These are phyloP conservation scores for Cydia pomonella DNA, from an alignment of 1,140 invertebrate genomes.

Conservation along the genomic window DNA sequence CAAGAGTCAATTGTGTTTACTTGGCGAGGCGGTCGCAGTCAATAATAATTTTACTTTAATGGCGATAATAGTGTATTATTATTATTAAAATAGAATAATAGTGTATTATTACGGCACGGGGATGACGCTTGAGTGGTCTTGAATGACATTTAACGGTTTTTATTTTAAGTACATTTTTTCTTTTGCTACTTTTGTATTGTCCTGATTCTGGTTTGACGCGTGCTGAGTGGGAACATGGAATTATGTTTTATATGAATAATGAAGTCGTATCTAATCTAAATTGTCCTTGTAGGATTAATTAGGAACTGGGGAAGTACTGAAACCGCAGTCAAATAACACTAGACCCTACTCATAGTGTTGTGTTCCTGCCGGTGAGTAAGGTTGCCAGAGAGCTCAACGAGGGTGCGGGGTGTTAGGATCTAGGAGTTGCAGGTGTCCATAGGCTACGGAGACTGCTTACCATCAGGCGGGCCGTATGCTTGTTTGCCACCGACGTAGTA, in stretches of 20 bases:
- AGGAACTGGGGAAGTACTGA: too few species aligned
- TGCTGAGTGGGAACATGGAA: conserved; percentile 9
- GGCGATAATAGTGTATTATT: conserved; percentile 64
- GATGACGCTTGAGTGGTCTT: conserved; percentile 73
- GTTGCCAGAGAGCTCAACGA: too few species aligned
- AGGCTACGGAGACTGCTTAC: too few species aligned
- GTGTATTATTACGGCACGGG: conserved; percentile 69
- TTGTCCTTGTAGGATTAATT: too few species aligned
- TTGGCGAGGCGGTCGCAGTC: conserved; percentile 58
- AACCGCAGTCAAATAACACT: too few species aligned
- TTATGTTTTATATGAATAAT: background rate
- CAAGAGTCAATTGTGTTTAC: conserved; percentile 76
- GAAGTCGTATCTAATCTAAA: background rate
- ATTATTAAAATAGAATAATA: conserved; percentile 72
- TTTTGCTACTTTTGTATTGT: conserved; percentile 55
- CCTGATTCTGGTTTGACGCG: conserved; percentile 39
- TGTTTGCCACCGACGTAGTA: too few species aligned
- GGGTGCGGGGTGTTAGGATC: too few species aligned
- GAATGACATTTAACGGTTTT: conserved; percentile 72
- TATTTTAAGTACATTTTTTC: conserved; percentile 59
- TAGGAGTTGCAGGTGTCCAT: too few species aligned
- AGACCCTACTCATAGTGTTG: too few species aligned
- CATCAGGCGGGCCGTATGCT: too few species aligned
- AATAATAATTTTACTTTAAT: conserved; percentile 73
- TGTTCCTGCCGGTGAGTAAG: too few species aligned